Conservation (phyloP, 2,888 invertebrate genomes). For the Allygus modestus region DNA sequence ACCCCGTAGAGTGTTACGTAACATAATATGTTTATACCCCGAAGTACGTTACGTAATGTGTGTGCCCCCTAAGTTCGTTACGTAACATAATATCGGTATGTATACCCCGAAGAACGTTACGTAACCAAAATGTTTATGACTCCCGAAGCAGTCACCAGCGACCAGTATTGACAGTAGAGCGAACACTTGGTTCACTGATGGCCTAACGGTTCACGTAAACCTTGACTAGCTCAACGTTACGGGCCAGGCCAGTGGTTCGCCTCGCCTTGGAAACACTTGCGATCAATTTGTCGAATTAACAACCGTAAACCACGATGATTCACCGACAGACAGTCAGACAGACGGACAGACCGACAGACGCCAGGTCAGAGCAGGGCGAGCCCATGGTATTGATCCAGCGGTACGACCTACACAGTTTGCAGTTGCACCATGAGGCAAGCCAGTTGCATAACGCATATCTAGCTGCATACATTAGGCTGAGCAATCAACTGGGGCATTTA, state of each 20-base stretch:
- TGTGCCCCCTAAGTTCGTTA: too few relatives aligned
- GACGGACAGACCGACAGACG: constrained; percentile 20
- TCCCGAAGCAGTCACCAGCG: too few relatives aligned
- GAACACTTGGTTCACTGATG: too few relatives aligned
- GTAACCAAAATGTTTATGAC: too few relatives aligned
- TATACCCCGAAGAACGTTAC: too few relatives aligned
- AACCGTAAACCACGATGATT: constrained; percentile 36
- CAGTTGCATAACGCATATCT: too few relatives aligned
- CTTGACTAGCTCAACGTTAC: background rate
- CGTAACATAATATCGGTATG: too few relatives aligned
- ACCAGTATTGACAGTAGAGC: too few relatives aligned
- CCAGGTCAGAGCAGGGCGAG: background rate
- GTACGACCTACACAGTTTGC: background rate
- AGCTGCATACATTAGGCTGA: background rate
- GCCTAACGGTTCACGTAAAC: background rate
- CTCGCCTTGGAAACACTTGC: background rate
- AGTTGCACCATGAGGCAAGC: background rate
- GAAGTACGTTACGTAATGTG: too few relatives aligned
- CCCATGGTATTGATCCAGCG: background rate
- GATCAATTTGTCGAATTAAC: background rate
- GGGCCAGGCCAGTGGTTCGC: background rate
- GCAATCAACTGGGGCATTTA: too few relatives aligned
- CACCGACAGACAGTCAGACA: constrained; percentile 4
- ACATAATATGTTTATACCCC: too few relatives aligned
- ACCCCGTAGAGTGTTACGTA: too few relatives aligned